Percentiles rank a stretch among this genome's conserved stretches.
Conservation (phyloP, 2,113 vertebrate species). For the Corvus cornix region DNA sequence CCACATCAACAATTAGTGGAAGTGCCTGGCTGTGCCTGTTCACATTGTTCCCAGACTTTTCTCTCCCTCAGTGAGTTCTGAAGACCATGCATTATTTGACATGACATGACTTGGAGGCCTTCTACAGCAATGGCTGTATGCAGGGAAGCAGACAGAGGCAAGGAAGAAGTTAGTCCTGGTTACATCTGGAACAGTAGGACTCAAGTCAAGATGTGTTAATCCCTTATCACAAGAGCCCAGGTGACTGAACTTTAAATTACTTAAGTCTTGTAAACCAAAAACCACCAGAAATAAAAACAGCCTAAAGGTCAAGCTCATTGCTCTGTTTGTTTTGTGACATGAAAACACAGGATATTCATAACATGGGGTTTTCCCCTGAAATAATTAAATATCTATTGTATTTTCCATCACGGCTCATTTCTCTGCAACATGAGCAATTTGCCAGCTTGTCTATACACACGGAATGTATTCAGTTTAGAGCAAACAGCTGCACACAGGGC, state of each 20-base stretch:
- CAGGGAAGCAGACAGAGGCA: background rate
- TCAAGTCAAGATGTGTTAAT: background rate
- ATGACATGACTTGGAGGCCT: conserved; percentile 38
- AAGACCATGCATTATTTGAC: conserved; percentile 60
- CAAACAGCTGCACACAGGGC: background rate
- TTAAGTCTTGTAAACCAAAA: background rate
- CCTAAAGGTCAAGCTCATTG: background rate
- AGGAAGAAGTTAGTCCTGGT: background rate
- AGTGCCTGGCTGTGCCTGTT: conserved; percentile 58
- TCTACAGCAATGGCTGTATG: background rate
- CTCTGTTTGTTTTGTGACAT: conserved; percentile 14
- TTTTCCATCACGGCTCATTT: conserved; percentile 29
- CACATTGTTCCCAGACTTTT: conserved; percentile 54
- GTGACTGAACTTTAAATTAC: background rate
- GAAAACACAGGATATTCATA: conserved; percentile 29
- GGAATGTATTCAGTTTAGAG: background rate
- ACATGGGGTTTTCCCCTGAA: background rate
- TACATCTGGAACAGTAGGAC: background rate
- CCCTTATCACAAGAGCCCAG: background rate
- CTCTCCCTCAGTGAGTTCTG: conserved; percentile 57
- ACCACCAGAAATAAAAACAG: background rate
- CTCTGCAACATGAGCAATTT: background rate
- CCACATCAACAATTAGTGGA: conserved; percentile 69
- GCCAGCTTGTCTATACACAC: background rate
- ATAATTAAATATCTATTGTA: background rate